Evolutionary conservation across 2,113 vertebrate species (phyloP).

Genomic region (Mormoops blainvillei): DNA sequence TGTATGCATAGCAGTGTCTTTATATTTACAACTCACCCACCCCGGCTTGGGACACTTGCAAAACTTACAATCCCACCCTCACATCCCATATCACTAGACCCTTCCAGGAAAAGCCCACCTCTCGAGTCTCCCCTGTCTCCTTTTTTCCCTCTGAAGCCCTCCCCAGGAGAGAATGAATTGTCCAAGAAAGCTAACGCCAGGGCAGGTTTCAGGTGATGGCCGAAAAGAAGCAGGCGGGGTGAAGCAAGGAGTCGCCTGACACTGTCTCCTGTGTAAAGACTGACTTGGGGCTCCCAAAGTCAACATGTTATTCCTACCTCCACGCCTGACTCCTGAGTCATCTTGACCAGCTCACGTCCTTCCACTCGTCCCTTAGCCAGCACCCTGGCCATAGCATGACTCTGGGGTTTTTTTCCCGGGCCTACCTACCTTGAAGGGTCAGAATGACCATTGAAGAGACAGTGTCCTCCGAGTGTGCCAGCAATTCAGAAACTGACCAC

Average conservation of each 20-base stretch:
- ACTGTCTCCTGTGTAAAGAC: background rate
- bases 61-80: background rate
- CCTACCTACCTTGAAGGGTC: constrained; percentile 63
- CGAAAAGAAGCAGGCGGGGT: background rate
- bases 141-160: background rate
- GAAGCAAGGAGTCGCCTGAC: background rate
- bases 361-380: background rate
- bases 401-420: constrained; percentile 5
- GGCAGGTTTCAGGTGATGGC: background rate
- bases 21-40: background rate
- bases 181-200: background rate
- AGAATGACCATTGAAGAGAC: constrained; percentile 48
- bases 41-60: background rate
- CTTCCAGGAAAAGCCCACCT: background rate
- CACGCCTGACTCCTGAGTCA: background rate
- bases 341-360: background rate
- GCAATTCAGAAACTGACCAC: constrained; percentile 54
- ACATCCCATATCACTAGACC: background rate
- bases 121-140: background rate
- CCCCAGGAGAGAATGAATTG: background rate
- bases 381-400: background rate
- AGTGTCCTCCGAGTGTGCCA: constrained; percentile 66
- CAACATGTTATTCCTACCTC: background rate
- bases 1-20: background rate
- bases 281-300: background rate